Conservation (phyloP, 2,113 vertebrate genomes). For the Dascyllus trimaculatus region DNA sequence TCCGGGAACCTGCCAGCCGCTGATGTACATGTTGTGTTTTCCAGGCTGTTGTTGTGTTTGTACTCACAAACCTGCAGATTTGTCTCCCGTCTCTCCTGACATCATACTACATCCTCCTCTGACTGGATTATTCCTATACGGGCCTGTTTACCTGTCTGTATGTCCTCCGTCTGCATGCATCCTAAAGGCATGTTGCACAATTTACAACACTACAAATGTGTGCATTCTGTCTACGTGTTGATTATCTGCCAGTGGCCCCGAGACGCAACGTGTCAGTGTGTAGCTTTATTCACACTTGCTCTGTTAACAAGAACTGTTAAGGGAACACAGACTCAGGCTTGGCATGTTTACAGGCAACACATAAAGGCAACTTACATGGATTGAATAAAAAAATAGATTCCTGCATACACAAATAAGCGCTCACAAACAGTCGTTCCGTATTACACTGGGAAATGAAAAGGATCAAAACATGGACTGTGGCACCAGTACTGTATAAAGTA, state of each 20-base stretch:
- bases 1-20: conserved; percentile 26
- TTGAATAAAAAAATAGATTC: neutral
- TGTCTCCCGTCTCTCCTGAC: conserved; percentile 18
- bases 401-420: neutral
- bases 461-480: neutral
- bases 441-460: neutral
- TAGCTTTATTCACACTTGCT: conserved; percentile 25
- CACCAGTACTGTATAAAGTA: neutral
- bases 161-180: neutral
- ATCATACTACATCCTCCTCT: neutral
- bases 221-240: neutral
- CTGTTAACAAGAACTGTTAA: conserved; percentile 7
- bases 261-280: conserved; percentile 15
- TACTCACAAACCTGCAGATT: conserved; percentile 9
- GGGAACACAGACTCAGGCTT: conserved; percentile 17
- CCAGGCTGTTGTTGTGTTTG: conserved; percentile 13
- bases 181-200: neutral
- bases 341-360: conserved; percentile 16
- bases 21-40: neutral
- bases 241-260: conserved; percentile 18
- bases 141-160: conserved; percentile 4
- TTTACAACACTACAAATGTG: neutral
- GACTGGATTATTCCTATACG: neutral
- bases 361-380: neutral
- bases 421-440: neutral